Evolutionary conservation across 1,140 invertebrate species (phyloP).

Genomic region (Mylabris phalerata): DNA sequence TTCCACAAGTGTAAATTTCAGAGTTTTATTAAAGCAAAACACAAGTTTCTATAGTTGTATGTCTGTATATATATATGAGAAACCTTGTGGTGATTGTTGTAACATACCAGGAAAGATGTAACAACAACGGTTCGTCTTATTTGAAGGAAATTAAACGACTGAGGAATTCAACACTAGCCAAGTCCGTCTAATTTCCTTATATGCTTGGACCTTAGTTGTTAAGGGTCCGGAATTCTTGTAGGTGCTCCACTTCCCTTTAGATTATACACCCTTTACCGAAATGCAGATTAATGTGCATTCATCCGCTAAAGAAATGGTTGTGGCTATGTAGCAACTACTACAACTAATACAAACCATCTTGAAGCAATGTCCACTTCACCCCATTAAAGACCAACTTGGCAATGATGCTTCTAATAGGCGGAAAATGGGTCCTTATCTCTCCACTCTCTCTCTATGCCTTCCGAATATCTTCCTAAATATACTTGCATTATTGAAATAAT

Average conservation of each 20-base stretch:
- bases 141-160: conserved; percentile 36
- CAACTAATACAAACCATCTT: conserved; percentile 1
- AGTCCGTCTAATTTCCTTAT: conserved; percentile 34
- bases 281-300: conserved; percentile 43
- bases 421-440: conserved; percentile 21
- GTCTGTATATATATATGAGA: no score
- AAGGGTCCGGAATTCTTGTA: conserved; percentile 34
- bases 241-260: conserved; percentile 28
- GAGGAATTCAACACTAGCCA: conserved; percentile 34
- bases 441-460: no score
- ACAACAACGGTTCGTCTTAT: conserved; percentile 2
- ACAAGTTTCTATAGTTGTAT: no score
- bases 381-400: conserved; percentile 23
- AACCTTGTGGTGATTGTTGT: no score
- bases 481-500: conserved; percentile 6
- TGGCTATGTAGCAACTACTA: conserved; percentile 15
- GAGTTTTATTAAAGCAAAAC: no score
- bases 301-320: conserved; percentile 40
- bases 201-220: conserved; percentile 31
- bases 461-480: neutral
- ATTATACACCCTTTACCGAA: conserved; percentile 24
- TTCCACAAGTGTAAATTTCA: no score
- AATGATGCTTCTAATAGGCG: conserved; percentile 28
- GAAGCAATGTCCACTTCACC: conserved; percentile 18
- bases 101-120: no score